These are phyloP conservation scores for Stigmatopora argus DNA, from an alignment of 2,113 vertebrate species.

Conservation along the genomic window DNA sequence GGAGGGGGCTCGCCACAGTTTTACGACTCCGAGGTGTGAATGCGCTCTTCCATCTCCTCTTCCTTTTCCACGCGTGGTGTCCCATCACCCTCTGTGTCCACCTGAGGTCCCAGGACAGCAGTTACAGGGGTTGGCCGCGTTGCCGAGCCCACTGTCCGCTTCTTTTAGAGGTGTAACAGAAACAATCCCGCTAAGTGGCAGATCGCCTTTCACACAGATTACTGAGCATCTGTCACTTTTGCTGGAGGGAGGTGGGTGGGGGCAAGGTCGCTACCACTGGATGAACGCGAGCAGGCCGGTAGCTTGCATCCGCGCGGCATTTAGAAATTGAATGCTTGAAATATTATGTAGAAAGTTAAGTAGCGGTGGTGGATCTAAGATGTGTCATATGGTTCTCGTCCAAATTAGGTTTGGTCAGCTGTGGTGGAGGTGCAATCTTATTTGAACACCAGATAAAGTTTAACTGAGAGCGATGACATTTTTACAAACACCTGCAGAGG, in stretches of 20 bases:
- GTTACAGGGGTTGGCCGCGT: slow-evolving; percentile 58
- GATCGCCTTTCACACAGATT: slow-evolving; percentile 73
- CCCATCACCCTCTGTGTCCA: slow-evolving; percentile 53
- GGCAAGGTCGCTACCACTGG: slow-evolving; percentile 49
- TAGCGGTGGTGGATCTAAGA: background rate
- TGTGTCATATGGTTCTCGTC: background rate
- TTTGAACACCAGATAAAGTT: background rate
- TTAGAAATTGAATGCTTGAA: slow-evolving; percentile 2
- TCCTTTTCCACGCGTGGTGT: slow-evolving; percentile 15
- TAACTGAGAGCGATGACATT: background rate
- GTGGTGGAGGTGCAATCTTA: background rate
- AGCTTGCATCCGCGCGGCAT: background rate
- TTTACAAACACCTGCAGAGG: background rate
- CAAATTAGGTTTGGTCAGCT: background rate
- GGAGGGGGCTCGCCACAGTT: slow-evolving; percentile 39
- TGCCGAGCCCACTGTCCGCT: slow-evolving; percentile 51
- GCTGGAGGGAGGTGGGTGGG: slow-evolving; percentile 51
- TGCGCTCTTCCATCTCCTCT: background rate
- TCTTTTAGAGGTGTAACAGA: slow-evolving; percentile 71
- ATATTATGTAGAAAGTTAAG: slow-evolving; percentile 4
- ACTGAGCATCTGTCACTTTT: slow-evolving; percentile 70
- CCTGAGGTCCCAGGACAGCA: slow-evolving; percentile 68
- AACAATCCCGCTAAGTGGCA: slow-evolving; percentile 71
- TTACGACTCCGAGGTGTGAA: slow-evolving; percentile 61
- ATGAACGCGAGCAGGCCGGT: slow-evolving; percentile 3